Base-by-base conservation (phyloP, 2,113 vertebrate genomes). In the Mobula birostris region DNA sequence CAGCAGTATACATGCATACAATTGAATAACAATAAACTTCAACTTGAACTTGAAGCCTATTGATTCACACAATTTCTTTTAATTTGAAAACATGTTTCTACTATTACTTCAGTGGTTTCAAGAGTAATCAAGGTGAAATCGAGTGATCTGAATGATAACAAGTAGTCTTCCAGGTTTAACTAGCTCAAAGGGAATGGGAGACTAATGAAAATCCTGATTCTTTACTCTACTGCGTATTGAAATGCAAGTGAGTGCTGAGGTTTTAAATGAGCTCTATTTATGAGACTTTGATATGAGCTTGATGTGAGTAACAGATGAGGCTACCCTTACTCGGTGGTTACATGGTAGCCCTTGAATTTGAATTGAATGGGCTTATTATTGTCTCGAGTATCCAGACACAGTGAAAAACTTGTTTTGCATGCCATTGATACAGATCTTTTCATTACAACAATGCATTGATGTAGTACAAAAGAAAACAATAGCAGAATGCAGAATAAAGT, bases 61-160 rank as follows among this genome's bases (percentile, higher is more conserved):
- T 61, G 83, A 61, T 9, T 27, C 83, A 29, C 83, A 87, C 27
- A 56, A 56, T 87, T 27, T 87, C 56, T 27, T 87, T 87, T 87
- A 87, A 87, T 29, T 87, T 87, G 24, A 87, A 87, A 87, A 87
- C 56, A 27, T 48, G 29, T 29, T 87, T 87, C 58, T 56, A 87
- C 58, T 87, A 24, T 24, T 29, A 3, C 29, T 87, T 29, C 56
- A 24, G 48, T 87, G 83, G 56, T 48, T 48, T 29, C 56, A 87
- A 61, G 21, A 14, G 12, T 27, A 87, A 27, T 27, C 83, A 12
- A 56, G 58, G 56, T 87, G 56, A 56, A n/a, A 87, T 61, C 56
- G 29, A 61, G 83, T 29, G 83, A 61, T 61, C 11, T 5, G 83
- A 87, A 87, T 87, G 56, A 61, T 61, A 87, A 61, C 58, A 9